Conservation (phyloP, 2,113 vertebrate species). For the Mionectes macconnelli region DNA sequence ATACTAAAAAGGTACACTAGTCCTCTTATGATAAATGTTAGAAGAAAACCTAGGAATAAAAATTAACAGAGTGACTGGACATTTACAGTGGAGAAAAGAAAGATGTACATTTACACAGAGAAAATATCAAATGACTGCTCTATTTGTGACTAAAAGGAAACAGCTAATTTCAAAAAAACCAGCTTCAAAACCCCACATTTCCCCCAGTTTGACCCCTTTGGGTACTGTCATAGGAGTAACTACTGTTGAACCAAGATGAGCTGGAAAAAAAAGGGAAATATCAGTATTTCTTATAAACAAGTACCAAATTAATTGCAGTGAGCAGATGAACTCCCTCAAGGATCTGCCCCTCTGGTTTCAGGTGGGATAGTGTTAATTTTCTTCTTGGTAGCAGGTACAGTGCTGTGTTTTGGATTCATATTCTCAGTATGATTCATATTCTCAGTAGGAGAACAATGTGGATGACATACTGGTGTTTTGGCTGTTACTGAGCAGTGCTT, state of each 20-base stretch:
- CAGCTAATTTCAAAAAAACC: not conserved
- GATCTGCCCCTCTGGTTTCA: not conserved
- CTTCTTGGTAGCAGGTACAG: not conserved
- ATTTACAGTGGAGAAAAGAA: not conserved
- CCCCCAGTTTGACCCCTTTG: not conserved
- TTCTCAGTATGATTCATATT: no score
- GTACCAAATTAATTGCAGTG: not conserved
- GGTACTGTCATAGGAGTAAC: not conserved
- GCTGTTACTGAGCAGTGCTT: not conserved
- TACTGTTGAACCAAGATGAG: not conserved
- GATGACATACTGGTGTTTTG: not conserved
- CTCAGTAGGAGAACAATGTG: not conserved
- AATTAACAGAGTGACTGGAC: not conserved
- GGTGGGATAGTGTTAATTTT: not conserved
- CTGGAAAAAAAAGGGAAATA: not conserved
- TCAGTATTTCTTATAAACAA: not conserved
- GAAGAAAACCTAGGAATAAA: not conserved
- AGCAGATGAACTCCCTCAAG: not conserved
- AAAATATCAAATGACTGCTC: not conserved
- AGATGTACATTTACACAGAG: not conserved
- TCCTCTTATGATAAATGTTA: not conserved
- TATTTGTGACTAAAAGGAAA: not conserved
- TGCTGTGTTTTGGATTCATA: accelerated
- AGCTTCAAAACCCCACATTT: not conserved
- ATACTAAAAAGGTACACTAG: not conserved